Conservation (phyloP, 2,888 invertebrate genomes). For the Ennomos fuscantarius region DNA sequence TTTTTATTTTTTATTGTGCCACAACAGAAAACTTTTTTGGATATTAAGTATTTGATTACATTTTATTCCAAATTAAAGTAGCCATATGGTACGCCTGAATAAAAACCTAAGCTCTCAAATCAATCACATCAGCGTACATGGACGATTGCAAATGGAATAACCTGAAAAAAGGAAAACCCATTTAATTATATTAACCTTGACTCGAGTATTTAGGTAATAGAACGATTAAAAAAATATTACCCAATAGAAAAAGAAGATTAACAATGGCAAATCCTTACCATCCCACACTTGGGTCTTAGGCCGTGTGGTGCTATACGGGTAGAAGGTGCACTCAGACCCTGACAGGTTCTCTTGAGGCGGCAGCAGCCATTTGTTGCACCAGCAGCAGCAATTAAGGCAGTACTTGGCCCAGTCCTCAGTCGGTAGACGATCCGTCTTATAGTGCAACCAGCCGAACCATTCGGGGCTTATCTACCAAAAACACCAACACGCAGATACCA, state of each 20-base stretch:
- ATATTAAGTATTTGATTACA: too few species aligned
- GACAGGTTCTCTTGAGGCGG: constrained; percentile 60
- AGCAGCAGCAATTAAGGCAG: constrained; percentile 49
- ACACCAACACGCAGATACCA: background rate
- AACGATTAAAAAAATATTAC: too few species aligned
- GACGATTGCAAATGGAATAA: constrained; percentile 38
- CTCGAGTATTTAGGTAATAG: too few species aligned
- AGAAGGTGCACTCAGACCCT: constrained; percentile 59
- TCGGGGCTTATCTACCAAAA: constrained; percentile 92
- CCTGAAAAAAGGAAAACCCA: constrained; percentile 34
- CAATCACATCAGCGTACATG: constrained; percentile 5
- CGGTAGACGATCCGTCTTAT: constrained; percentile 87
- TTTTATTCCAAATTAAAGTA: too few species aligned
- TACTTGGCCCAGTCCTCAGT: constrained; percentile 63
- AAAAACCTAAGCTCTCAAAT: too few species aligned
- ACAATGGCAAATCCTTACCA: constrained; percentile 47
- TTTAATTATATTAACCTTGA: background rate
- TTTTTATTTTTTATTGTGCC: too few species aligned
- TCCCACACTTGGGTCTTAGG: constrained; percentile 59
- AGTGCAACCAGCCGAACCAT: constrained; percentile 99
- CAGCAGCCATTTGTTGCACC: constrained; percentile 58
- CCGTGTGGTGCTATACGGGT: constrained; percentile 62
- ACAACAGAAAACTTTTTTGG: too few species aligned
- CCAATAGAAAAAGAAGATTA: too few species aligned
- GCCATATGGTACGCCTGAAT: too few species aligned